These are phyloP conservation scores for Murina feae DNA, from an alignment of 2,113 vertebrate genomes.

Conservation along the genomic window DNA sequence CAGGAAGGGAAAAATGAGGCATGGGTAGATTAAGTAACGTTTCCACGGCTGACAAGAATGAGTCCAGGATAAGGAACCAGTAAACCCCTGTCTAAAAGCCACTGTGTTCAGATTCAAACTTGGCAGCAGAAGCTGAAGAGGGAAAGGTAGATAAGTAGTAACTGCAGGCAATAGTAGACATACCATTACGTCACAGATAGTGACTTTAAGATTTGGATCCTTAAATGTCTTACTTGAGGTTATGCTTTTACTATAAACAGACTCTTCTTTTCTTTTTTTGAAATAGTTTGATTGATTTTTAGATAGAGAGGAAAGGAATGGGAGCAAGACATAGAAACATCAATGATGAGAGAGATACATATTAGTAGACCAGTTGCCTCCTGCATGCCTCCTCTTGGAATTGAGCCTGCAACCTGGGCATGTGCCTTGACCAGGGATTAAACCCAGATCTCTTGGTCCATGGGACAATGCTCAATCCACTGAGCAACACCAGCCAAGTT, in stretches of 20 bases:
- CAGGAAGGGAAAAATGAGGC: neutral
- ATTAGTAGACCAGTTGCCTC: too few relatives aligned
- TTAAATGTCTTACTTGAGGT: neutral
- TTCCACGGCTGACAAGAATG: neutral
- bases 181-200: neutral
- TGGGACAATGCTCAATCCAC: too few relatives aligned
- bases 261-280: neutral
- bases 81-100: neutral
- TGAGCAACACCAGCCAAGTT: neutral
- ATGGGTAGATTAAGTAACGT: neutral
- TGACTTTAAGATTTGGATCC: slow-evolving; percentile 7
- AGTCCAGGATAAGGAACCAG: neutral
- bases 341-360: too few relatives aligned
- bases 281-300: too few relatives aligned
- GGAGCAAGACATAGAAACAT: too few relatives aligned
- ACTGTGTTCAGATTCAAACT: neutral
- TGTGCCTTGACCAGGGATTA: too few relatives aligned
- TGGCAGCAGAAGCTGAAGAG: neutral
- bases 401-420: too few relatives aligned
- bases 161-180: neutral
- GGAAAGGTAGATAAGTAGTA: neutral
- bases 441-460: too few relatives aligned
- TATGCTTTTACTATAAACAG: neutral
- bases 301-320: too few relatives aligned
- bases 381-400: too few relatives aligned